Base-by-base conservation (phyloP, 2,797 vertebrate species). In the Sebastes hubbsi region DNA sequence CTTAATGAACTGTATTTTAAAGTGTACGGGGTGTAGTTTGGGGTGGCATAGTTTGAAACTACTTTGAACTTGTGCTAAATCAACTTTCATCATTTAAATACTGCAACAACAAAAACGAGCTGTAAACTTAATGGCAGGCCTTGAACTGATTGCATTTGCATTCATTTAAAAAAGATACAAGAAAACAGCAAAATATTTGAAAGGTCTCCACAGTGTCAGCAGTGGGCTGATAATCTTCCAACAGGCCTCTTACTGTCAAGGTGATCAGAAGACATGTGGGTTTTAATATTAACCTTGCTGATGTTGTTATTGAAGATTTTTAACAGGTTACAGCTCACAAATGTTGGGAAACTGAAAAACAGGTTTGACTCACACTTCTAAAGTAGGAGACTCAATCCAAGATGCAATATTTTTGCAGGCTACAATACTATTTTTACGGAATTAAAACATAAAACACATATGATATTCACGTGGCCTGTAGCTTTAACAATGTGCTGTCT, bases 271-370 rank as follows among this genome's bases (percentile, higher is more conserved):
- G 8, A 49, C 64, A 5, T 38, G 52, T 54, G 32, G 61, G 42
- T 63, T 84, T 80, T 66, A 29, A 59, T 65, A 72, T 81, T 42
- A 72, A 59, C 36, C 46, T 54, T n/a, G 49, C 52, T 64, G 30
- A 18, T 64, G 22, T 46, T 77, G 25, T 71, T 34, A 24, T 46
- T 29, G 27, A 29, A 29, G 27, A 29, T 29, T 29, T 29, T 18
- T 69, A 30, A 69, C 30, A 38, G 24, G 30, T 56, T 4, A 30
- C n/a, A 2, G 18, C 22, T 74, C 76, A 20, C n/a, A 56, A 14
- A 66, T 65, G 2, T 62, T 1, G n/a, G 13, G 5, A 27, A 75
- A 72, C 7, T 59, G 67, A 69, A 59, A 32, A 6, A 22, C 63
- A 32, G 36, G 10, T 54, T 58, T 34, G 22, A 52, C 29, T 52